Base-by-base conservation (phyloP, 2,797 vertebrate genomes). In the Picus viridis region DNA sequence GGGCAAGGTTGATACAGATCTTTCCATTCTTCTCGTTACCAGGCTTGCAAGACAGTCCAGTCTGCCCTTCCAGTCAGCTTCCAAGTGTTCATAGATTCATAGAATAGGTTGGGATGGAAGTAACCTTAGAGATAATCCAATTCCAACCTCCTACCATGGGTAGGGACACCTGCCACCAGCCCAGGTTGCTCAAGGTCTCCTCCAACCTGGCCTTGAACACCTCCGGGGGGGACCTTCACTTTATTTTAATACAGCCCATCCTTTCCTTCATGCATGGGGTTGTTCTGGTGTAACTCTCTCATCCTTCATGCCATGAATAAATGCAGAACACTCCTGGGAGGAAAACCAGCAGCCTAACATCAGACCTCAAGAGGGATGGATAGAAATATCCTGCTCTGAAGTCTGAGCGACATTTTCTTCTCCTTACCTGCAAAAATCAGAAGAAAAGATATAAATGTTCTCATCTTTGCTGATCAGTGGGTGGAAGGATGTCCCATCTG, bases 341-440 rank as follows among this genome's bases (percentile, higher is more conserved):
- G 57, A 80, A 47, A 89, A 71, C 6, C 47, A 83, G 24, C 74
- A 79, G 53, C 18, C 65, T 69, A 69, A 69, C 22, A 3, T 0
- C 12, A 90, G 58, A 68, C 20, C 41, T 76, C 2, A 1, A 57
- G 36, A 80, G 20, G 81, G 81, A 78, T 3, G 9, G 29, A 43
- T 0, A 0, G 5, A n/a, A 82, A 65, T 0, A 3, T 59, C 67
- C 39, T 72, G 58, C 59, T 88, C 51, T 43, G 2, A 61, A 92
- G 20, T 19, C 59, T 16, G n/a, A 77, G 39, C 1, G 6, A 36
- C 4, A 7, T 49, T 10, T 47, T 77, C n/a, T 23, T 72, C 57
- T 64, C 69, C 96, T 95, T 94, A 99, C 99, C 99, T 99, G 98
- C 99, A 99, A 81, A 99, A 98, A 85, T 99, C 99, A 7, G 99